Conservation (phyloP, 2,113 vertebrate species). For the Rattus rattus region DNA sequence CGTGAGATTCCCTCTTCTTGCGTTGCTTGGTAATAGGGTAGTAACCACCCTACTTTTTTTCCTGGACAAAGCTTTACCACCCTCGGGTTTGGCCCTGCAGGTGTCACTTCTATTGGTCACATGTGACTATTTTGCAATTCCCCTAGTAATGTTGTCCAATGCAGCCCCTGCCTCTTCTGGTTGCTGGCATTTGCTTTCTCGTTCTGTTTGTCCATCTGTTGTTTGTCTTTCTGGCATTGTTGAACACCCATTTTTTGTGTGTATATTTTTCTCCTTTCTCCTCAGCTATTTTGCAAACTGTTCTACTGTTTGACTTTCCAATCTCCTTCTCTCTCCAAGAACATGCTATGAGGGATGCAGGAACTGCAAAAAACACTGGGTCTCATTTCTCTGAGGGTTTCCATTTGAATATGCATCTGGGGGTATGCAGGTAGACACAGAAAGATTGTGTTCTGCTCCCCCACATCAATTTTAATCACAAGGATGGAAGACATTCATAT, state of each 20-base stretch:
- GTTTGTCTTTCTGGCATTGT: slow-evolving; percentile 87
- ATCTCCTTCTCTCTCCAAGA: not conserved
- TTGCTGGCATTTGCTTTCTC: slow-evolving; percentile 85
- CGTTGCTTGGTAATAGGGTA: not conserved
- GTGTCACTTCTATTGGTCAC: slow-evolving; percentile 65
- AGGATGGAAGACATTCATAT: not conserved
- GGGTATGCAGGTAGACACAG: too few species aligned
- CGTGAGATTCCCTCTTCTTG: not conserved
- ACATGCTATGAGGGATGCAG: not conserved
- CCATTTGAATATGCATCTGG: not conserved
- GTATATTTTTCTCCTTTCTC: not conserved
- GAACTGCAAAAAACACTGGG: not conserved
- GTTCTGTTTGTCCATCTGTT: slow-evolving; percentile 89
- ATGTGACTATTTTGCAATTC: slow-evolving; percentile 80
- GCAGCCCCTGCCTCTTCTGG: slow-evolving; percentile 82
- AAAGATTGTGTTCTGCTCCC: not conserved
- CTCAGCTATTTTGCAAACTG: not conserved
- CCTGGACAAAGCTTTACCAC: fast-evolving
- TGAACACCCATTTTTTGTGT: slow-evolving; percentile 42
- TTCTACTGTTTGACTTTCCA: not conserved
- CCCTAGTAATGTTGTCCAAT: slow-evolving; percentile 82
- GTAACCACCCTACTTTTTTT: not conserved
- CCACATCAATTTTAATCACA: not conserved
- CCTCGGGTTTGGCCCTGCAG: not conserved
- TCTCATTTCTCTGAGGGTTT: not conserved